phyloP scores from a whole-genome alignment of 2,888 invertebrate species.

The Ornithoptera priamus region DNA sequence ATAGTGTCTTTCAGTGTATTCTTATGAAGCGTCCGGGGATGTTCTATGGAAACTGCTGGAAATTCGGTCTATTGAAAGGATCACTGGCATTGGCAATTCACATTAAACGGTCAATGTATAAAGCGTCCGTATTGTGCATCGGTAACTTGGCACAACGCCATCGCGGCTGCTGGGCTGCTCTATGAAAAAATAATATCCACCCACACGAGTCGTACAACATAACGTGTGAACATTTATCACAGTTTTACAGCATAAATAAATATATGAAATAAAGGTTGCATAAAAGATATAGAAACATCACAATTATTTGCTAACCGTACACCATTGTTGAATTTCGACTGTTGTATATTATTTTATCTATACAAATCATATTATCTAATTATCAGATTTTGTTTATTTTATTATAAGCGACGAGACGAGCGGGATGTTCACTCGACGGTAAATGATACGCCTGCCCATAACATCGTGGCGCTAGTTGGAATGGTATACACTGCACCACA shows the following conservation, averaged over 20 bases:
- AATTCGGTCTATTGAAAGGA: not conserved
- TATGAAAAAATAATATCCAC: constrained; percentile 39
- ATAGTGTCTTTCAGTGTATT: too few relatives aligned
- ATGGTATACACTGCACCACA: too few relatives aligned
- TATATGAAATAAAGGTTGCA: not conserved
- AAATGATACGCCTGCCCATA: too few relatives aligned
- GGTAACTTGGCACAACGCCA: constrained; percentile 39
- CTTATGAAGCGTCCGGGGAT: too few relatives aligned
- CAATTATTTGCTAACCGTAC: not conserved
- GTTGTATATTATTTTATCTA: too few relatives aligned
- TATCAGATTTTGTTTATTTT: too few relatives aligned
- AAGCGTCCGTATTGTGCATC: constrained; percentile 21
- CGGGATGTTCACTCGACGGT: too few relatives aligned
- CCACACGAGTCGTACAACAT: constrained; percentile 37
- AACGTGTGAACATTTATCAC: constrained; percentile 36
- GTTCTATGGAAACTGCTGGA: not conserved
- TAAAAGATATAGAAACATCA: not conserved
- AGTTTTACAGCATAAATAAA: constrained; percentile 33
- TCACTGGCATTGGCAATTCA: not conserved
- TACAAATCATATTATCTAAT: too few relatives aligned
- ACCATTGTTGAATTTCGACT: not conserved
- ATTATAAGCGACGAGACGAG: too few relatives aligned
- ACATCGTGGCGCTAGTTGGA: too few relatives aligned
- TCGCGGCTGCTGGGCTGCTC: constrained; percentile 36
- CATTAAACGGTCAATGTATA: constrained; percentile 9